These are phyloP conservation scores for Pteria penguin DNA, from an alignment of 2,888 invertebrate genomes.

Conservation along the genomic window DNA sequence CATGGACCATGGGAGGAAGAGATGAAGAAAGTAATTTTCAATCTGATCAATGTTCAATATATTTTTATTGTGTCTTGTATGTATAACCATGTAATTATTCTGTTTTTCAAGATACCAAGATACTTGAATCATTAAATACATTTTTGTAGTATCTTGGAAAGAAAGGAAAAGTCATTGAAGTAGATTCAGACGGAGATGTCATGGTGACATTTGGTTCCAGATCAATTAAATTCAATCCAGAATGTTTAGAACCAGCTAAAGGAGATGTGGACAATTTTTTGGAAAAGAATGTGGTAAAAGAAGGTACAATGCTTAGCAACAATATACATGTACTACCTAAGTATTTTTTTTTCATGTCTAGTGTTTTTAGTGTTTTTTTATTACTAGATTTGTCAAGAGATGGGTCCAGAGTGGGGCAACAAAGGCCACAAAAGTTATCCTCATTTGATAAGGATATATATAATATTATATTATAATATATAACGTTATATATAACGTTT, in stretches of 20 bases:
- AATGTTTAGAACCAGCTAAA: slow-evolving; percentile 38
- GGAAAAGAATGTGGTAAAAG: no score
- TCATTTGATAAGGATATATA: no score
- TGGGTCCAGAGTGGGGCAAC: no score
- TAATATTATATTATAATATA: no score
- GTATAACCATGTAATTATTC: background rate
- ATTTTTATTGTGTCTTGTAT: background rate
- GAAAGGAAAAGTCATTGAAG: slow-evolving; percentile 45
- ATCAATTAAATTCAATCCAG: slow-evolving; percentile 51
- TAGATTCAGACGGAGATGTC: slow-evolving; percentile 57
- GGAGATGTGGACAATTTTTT: slow-evolving; percentile 20
- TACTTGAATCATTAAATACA: no score
- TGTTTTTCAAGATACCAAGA: background rate
- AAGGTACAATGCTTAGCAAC: no score
- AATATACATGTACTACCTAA: no score
- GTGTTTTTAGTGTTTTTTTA: no score
- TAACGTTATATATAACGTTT: no score
- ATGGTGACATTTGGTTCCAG: slow-evolving; percentile 46
- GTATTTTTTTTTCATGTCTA: no score
- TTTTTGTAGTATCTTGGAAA: slow-evolving; percentile 51
- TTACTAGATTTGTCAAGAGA: no score
- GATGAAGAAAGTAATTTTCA: slow-evolving; percentile 46
- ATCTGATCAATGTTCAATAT: background rate
- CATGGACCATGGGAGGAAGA: slow-evolving; percentile 55
- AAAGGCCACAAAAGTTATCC: no score